Percentiles rank a stretch among this genome's conserved stretches.
Conservation (phyloP, 2,888 invertebrate genomes). For the Sepiola atlantica region DNA sequence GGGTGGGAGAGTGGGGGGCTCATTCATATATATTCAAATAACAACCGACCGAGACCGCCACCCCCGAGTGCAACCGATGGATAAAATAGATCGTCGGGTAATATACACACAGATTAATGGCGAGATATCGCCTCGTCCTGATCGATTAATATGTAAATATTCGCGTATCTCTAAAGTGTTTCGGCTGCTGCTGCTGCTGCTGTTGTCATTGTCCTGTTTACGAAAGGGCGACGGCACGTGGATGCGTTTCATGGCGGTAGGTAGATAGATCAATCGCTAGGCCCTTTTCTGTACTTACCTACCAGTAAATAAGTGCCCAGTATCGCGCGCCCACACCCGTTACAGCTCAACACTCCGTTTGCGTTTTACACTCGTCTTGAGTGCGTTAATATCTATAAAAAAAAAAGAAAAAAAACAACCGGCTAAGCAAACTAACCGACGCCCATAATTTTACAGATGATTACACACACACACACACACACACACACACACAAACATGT, state of each 20-base stretch:
- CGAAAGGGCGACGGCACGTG: background rate
- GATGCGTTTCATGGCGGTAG: background rate
- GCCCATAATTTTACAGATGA: background rate
- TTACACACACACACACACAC: too few relatives aligned
- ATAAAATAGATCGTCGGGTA: background rate
- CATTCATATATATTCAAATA: conserved; percentile 21
- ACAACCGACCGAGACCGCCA: background rate
- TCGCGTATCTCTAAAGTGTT: background rate
- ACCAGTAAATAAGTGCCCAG: background rate
- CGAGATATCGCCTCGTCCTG: background rate
- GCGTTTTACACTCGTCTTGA: background rate
- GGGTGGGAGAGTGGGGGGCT: too few relatives aligned
- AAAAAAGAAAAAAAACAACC: background rate
- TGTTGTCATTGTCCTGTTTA: background rate
- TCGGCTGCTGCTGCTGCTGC: background rate
- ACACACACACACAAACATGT: too few relatives aligned
- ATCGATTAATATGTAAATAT: conserved; percentile 7
- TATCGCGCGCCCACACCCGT: background rate
- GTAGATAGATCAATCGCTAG: conserved; percentile 32
- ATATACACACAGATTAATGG: conserved; percentile 10
- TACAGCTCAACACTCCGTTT: background rate
- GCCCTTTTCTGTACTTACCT: background rate
- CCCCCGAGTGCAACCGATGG: background rate
- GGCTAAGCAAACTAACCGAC: background rate
- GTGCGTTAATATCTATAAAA: background rate